Base-by-base conservation (phyloP, 92 coral and sea anemone genomes). In the Hydrozoanthus gracilis region DNA sequence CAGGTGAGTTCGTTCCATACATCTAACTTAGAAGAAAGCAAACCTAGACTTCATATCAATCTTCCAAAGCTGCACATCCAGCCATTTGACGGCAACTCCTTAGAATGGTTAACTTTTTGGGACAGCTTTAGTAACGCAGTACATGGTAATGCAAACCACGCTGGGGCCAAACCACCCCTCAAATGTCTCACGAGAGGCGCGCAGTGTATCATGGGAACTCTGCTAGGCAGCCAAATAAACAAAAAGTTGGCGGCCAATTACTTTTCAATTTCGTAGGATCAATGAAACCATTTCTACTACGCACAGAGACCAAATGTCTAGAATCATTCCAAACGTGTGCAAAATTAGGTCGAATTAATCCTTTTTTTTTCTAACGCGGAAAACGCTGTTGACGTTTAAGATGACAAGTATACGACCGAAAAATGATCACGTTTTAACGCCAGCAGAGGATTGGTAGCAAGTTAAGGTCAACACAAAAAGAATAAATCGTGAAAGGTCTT, bases 161-260 rank as follows among this genome's bases (percentile, higher is more conserved):
- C 52, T 27, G 86, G 88, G 88, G 92, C 92, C 92, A 84, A 78
- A 67, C 92, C 86, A 89, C 92, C 89, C 92, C 78, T 51, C 66
- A 3, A 3, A 46, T 90, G 89, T 68, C 52, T 86, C 89, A 49
- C 86, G 58, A 35, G 87, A 55, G 14, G 92, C 35, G 48, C 92
- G 84, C 44, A 44, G 44, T 85, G 62, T 6, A 12, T 79, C 4
- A 44, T 78, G 89, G 89, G 86, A 90, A 86, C 0, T 87, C 9
- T 44, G 62, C 79, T 84, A 83, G 54, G 73, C 76, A 80, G 92
- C 92, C 7, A 73, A 62, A 56, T 50, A 89, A 16, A 68, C 46
- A 55, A 82, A 82, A 82, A 82, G 60, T 15, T 82, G 86, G 86
- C 60, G 73, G 44, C 86, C 76, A 44, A 82, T 82, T 64, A 71